A percentile compares a stretch with the other conserved stretches of the same genome.
phyloP scores from a whole-genome alignment of 1,140 invertebrate species.

The Drosophila grimshawi region DNA sequence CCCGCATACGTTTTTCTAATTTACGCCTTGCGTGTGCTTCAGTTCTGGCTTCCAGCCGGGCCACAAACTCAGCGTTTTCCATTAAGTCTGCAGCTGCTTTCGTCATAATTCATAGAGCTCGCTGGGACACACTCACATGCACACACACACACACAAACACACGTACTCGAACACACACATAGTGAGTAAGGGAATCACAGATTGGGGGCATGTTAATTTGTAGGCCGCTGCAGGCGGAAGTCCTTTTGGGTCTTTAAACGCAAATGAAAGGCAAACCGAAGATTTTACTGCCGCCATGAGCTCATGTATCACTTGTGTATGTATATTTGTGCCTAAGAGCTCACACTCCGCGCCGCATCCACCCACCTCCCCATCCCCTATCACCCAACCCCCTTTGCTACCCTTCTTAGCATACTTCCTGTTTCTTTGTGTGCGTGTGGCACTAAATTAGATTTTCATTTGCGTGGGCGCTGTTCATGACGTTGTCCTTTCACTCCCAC shows the following conservation, averaged over 20 bases:
- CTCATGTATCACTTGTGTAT: conserved; percentile 73
- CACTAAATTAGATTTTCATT: conserved; percentile 81
- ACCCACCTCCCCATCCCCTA: not conserved
- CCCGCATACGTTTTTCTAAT: conserved; percentile 59
- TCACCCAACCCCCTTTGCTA: not conserved
- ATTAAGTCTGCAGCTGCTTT: conserved; percentile 81
- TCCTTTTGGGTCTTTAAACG: conserved; percentile 80
- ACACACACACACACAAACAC: conserved; percentile 11
- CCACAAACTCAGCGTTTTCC: conserved; percentile 66
- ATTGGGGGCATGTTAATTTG: conserved; percentile 76
- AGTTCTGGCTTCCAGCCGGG: not conserved
- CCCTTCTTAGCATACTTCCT: not conserved
- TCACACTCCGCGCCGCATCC: not conserved
- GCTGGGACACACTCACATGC: conserved; percentile 22
- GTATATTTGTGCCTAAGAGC: not conserved
- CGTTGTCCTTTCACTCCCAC: conserved; percentile 20
- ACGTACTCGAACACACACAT: not conserved
- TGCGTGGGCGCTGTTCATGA: conserved; percentile 39
- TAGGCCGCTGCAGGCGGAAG: conserved; percentile 76
- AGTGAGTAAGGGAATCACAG: conserved; percentile 51
- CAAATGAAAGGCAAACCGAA: conserved; percentile 75
- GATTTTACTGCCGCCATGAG: conserved; percentile 73
- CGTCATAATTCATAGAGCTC: conserved; percentile 74
- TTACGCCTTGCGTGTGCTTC: conserved; percentile 71
- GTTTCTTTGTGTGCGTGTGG: conserved; percentile 50